Evolutionary conservation across 92 coral and sea anemone species (phyloP).

Genomic region (Palythoa caribaeorum): DNA sequence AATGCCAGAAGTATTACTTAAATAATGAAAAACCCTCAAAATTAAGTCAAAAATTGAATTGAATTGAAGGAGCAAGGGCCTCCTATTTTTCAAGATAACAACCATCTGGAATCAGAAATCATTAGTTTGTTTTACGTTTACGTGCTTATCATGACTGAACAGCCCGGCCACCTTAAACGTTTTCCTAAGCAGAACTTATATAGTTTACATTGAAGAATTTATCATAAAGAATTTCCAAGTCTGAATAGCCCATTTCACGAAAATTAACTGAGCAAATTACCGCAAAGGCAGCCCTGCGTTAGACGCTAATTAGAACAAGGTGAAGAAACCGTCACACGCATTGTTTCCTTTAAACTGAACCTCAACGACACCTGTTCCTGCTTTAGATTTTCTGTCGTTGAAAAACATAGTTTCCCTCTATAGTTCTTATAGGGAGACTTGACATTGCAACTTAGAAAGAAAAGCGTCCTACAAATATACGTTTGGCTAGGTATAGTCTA

Average conservation of each 20-base stretch:
- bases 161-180: not conserved
- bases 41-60: not conserved
- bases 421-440: too few species aligned
- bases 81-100: not conserved
- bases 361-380: not conserved
- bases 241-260: not conserved
- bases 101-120: not conserved
- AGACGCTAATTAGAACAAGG: not conserved
- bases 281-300: not conserved
- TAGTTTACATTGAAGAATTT: not conserved
- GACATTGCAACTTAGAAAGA: too few species aligned
- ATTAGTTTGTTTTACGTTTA: not conserved
- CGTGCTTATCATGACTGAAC: not conserved
- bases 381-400: not conserved
- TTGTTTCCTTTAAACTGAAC: not conserved
- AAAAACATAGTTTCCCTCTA: not conserved
- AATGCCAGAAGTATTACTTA: not conserved
- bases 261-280: not conserved
- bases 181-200: not conserved
- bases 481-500: too few species aligned
- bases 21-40: not conserved
- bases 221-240: not conserved
- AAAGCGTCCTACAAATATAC: too few species aligned
- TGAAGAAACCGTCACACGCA: not conserved
- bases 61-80: too few species aligned